Conservation (phyloP, 2,113 vertebrate genomes). For the Stictonetta naevosa region DNA sequence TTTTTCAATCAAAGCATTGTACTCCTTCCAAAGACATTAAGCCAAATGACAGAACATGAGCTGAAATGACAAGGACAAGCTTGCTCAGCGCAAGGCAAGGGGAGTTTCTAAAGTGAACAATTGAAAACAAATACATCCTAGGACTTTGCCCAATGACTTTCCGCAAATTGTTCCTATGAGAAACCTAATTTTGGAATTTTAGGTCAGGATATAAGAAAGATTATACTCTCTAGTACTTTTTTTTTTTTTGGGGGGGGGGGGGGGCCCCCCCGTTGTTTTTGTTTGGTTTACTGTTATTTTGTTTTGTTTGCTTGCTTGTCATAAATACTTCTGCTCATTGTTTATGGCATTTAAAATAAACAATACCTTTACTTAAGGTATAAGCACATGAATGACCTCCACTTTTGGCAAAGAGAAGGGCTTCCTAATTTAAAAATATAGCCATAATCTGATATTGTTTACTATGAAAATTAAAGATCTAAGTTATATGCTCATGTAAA, state of each 20-base stretch:
- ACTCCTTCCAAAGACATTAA: slow-evolving; percentile 72
- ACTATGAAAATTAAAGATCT: neutral
- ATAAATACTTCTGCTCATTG: neutral
- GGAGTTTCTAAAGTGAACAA: slow-evolving; percentile 8
- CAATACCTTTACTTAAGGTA: neutral
- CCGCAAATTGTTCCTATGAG: neutral
- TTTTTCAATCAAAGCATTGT: slow-evolving; percentile 67
- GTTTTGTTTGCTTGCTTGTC: neutral
- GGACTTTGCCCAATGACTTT: slow-evolving; percentile 32
- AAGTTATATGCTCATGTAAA: neutral
- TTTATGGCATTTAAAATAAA: neutral
- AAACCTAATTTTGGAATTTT: neutral
- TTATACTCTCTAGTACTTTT: neutral
- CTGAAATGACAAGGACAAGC: slow-evolving; percentile 66
- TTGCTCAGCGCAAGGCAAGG: slow-evolving; percentile 25
- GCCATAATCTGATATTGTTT: neutral
- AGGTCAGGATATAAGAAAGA: neutral
- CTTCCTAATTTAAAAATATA: neutral
- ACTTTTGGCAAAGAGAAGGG: neutral
- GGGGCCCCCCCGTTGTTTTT: too few relatives aligned
- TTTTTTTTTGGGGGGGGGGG: neutral
- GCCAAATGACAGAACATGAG: slow-evolving; percentile 42
- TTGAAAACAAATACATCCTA: neutral
- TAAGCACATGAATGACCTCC: neutral
- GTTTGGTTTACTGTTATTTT: neutral